Base-by-base conservation (phyloP, 37 sponge, comb jelly and placozoan genomes). In the Aphrocallistes beatrix region DNA sequence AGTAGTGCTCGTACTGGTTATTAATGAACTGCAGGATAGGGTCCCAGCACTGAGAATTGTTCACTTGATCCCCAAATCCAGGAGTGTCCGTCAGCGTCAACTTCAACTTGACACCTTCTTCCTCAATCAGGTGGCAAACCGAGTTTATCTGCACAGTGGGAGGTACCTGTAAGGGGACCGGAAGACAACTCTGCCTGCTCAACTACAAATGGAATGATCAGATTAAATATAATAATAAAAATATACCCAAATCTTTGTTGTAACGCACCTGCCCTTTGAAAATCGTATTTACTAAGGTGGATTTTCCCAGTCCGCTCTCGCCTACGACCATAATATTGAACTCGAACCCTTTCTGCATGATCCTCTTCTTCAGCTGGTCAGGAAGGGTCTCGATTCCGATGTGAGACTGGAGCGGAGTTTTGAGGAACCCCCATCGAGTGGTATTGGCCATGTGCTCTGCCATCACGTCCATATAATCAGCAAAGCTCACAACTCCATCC, bases 11-110 rank as follows among this genome's bases (percentile, higher is more conserved):
- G 92, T 93, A 98, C 90, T 98, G 99, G 21, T 95, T 94, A 87
- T 95, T 98, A 25, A 98, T 88, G 51, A 91, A 92, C 34, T 98
- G 94, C 82, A 93, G 37, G n/a, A 98, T 92, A 0, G 99, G 96
- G 37, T 47, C 37, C 94, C 95, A 98, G 75, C 75, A 60, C 49
- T 94, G 91, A 28, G 93, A 92, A 84, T 97, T 97, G 90, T 97
- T 97, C 69, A 97, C 92, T 50, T 97, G 92, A 50, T 97, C 98
- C 0, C 98, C 98, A 88, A 97, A 97, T 16, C 98, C 98, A 23
- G 98, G 98, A n/a, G 98, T 97, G 81, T 97, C 98, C 0, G 98
- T 97, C 39, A 97, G 87, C 0, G 95, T 95, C 37, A 97, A 87
- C 86, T 95, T 95, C 60, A 97, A 88, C 1, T 96, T 82, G 0